Percentiles rank a stretch among this genome's conserved stretches.
phyloP scores from a whole-genome alignment of 1,140 invertebrate genomes.

The Drosophila ironensis region DNA sequence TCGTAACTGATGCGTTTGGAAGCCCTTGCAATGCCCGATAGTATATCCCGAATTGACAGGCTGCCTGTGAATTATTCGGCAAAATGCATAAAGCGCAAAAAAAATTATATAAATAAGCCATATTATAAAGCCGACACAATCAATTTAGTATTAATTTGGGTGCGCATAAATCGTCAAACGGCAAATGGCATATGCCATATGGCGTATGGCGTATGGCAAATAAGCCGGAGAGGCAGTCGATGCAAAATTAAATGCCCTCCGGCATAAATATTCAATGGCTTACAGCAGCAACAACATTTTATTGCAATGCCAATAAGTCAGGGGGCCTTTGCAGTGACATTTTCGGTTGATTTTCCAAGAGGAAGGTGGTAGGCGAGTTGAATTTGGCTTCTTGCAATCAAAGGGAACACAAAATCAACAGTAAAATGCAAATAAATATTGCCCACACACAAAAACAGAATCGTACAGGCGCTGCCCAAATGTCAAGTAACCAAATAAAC shows the following conservation, averaged over 20 bases:
- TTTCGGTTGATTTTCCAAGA: too few species aligned
- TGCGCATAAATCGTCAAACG: slow-evolving; percentile 54
- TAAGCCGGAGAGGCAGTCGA: slow-evolving; percentile 58
- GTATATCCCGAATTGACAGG: background rate
- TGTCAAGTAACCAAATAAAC: slow-evolving; percentile 75
- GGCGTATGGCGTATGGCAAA: slow-evolving; percentile 59
- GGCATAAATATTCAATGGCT: slow-evolving; percentile 74
- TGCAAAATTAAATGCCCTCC: slow-evolving; percentile 66
- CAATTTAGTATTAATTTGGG: slow-evolving; percentile 74
- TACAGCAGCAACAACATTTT: slow-evolving; percentile 58
- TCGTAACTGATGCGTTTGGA: slow-evolving; percentile 51
- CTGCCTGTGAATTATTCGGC: slow-evolving; percentile 17
- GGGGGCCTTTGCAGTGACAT: slow-evolving; percentile 57
- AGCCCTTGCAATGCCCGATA: slow-evolving; percentile 11
- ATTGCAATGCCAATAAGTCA: slow-evolving; percentile 50
- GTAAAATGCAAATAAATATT: slow-evolving; percentile 79
- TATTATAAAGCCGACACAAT: slow-evolving; percentile 55
- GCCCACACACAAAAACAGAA: slow-evolving; percentile 19
- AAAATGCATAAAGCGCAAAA: slow-evolving; percentile 2
- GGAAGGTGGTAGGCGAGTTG: too few species aligned
- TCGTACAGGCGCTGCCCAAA: slow-evolving; percentile 18
- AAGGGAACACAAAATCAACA: slow-evolving; percentile 77
- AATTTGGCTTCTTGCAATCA: slow-evolving; percentile 64
- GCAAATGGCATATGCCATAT: too few species aligned
- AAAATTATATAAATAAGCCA: background rate